A percentile compares a stretch with the other conserved stretches of the same genome.
phyloP scores from a whole-genome alignment of 2,113 vertebrate species.

The Forbesichthys papilliferus region DNA sequence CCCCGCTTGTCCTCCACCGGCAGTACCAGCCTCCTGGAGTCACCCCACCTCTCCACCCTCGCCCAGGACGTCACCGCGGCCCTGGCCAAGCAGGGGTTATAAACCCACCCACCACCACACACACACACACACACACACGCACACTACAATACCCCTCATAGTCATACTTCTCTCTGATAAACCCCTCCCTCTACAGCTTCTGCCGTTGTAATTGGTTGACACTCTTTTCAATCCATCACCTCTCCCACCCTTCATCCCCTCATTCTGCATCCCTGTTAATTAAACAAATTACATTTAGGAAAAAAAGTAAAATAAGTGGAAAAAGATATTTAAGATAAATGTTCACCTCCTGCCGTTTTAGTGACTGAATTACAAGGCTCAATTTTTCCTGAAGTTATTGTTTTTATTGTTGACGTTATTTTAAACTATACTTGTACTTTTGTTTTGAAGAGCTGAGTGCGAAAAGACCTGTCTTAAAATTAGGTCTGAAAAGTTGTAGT shows the following conservation, averaged over 20 bases:
- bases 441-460: slow-evolving; percentile 22
- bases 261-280: not conserved
- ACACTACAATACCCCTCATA: no score
- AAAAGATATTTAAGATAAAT: not conserved
- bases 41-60: slow-evolving; percentile 89
- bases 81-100: slow-evolving; percentile 94
- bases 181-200: slow-evolving; percentile 18
- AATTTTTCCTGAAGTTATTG: slow-evolving; percentile 1
- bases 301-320: not conserved
- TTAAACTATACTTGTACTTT: slow-evolving; percentile 21
- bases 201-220: slow-evolving; percentile 36
- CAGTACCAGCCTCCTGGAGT: slow-evolving; percentile 91
- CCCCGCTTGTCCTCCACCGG: slow-evolving; percentile 87
- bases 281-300: no score
- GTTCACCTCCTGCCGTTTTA: not conserved
- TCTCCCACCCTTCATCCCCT: slow-evolving; percentile 1
- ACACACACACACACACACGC: slow-evolving; percentile 11
- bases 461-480: not conserved
- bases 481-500: slow-evolving; percentile 7
- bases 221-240: slow-evolving; percentile 18
- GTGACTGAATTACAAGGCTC: slow-evolving; percentile 38
- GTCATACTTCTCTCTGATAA: not conserved
- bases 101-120: slow-evolving; percentile 48
- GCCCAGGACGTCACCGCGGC: slow-evolving; percentile 94
- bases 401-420: slow-evolving; percentile 1